These are phyloP conservation scores for Polypedilum vanderplanki DNA, from an alignment of 1,140 invertebrate species.

Conservation along the genomic window DNA sequence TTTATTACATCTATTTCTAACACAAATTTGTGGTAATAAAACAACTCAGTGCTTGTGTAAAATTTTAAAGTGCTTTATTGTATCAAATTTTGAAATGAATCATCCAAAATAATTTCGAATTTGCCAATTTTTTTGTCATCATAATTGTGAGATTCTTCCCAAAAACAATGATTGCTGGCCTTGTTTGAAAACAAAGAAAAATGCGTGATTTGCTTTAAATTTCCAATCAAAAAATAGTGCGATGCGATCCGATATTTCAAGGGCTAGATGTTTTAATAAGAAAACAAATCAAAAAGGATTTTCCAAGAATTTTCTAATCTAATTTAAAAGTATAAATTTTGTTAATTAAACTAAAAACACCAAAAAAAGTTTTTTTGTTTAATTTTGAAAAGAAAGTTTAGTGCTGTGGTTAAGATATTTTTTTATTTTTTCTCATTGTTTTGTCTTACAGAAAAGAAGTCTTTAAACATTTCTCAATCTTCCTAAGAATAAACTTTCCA, in stretches of 20 bases:
- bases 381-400: not conserved
- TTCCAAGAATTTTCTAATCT: not conserved
- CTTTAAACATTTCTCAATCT: not conserved
- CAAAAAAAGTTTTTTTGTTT: not conserved
- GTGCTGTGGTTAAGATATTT: not conserved
- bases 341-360: not conserved
- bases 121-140: not conserved
- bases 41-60: not conserved
- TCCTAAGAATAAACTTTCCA: not conserved
- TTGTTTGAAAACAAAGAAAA: conserved; percentile 34
- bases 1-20: not conserved
- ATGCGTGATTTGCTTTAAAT: conserved; percentile 41
- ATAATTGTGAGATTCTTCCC: not conserved
- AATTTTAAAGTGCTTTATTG: not conserved
- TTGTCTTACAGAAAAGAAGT: too few species aligned
- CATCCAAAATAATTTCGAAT: not conserved
- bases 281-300: not conserved
- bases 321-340: not conserved
- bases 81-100: not conserved
- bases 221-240: conserved; percentile 28
- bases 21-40: not conserved
- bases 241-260: not conserved
- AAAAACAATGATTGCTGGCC: not conserved
- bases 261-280: not conserved
- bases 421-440: not conserved